phyloP scores from a whole-genome alignment of 2,797 vertebrate genomes.

The Sebastes nivosus region DNA sequence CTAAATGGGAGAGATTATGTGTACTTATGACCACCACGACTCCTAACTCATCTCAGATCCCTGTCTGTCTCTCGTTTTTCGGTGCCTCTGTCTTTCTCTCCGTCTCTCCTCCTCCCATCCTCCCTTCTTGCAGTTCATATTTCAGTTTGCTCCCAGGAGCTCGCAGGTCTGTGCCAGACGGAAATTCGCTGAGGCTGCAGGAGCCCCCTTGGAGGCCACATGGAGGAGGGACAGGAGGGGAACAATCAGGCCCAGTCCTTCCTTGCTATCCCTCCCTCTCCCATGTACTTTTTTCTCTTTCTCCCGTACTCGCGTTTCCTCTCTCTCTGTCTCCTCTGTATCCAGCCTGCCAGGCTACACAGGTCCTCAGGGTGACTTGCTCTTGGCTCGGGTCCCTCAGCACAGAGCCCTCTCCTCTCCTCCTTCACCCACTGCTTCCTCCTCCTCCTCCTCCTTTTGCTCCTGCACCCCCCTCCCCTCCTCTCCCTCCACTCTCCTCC shows the following conservation, averaged over 20 bases:
- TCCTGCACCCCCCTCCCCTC: conserved; percentile 43
- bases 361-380: conserved; percentile 90
- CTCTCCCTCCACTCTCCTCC: conserved; percentile 66
- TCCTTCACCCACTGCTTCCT: conserved; percentile 64
- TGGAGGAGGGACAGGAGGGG: conserved; percentile 90
- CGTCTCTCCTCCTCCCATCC: conserved; percentile 72
- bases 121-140: conserved; percentile 88
- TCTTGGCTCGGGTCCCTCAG: conserved; percentile 80
- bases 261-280: conserved; percentile 59
- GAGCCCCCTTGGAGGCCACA: conserved; percentile 93
- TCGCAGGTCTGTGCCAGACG: conserved; percentile 94
- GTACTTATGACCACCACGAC: conserved; percentile 39
- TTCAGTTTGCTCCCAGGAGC: conserved; percentile 96
- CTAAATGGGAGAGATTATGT: conserved; percentile 1
- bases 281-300: conserved; percentile 74
- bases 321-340: conserved; percentile 80
- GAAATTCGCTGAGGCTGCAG: conserved; percentile 91
- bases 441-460: conserved; percentile 52
- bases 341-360: conserved; percentile 90
- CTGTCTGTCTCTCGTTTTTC: conserved; percentile 43
- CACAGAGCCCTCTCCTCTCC: conserved; percentile 65
- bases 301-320: conserved; percentile 74
- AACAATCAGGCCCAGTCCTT: conserved; percentile 92
- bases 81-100: conserved; percentile 25
- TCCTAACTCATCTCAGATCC: conserved; percentile 76